Percentiles rank a stretch among this genome's conserved stretches.
These are phyloP conservation scores for Sesia bembeciformis DNA, from an alignment of 2,888 invertebrate genomes.

Conservation along the genomic window DNA sequence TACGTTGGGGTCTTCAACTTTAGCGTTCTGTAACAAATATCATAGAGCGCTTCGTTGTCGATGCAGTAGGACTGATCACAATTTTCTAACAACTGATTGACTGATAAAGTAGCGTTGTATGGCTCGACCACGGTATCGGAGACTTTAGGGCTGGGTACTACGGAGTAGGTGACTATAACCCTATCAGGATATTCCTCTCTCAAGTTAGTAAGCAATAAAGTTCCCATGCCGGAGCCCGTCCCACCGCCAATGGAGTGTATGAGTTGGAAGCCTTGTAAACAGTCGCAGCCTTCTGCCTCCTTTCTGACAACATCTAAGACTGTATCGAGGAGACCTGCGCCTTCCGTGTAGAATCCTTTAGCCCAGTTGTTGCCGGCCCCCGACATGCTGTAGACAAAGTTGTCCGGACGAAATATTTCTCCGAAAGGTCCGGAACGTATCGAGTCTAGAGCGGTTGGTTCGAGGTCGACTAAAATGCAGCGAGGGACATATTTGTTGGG, in stretches of 20 bases:
- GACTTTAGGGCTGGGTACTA: slow-evolving; percentile 82
- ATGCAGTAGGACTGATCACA: slow-evolving; percentile 78
- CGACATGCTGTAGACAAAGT: slow-evolving; percentile 76
- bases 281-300: slow-evolving; percentile 80
- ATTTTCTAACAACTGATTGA: slow-evolving; percentile 80
- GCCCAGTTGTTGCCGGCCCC: slow-evolving; percentile 77
- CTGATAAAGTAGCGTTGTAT: slow-evolving; percentile 81
- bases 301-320: slow-evolving; percentile 70
- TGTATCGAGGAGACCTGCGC: slow-evolving; percentile 76
- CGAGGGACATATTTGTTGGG: slow-evolving; percentile 48
- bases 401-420: slow-evolving; percentile 80
- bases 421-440: slow-evolving; percentile 78
- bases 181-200: slow-evolving; percentile 83
- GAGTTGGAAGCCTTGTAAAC: slow-evolving; percentile 77
- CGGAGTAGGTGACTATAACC: slow-evolving; percentile 79
- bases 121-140: slow-evolving; percentile 80
- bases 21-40: slow-evolving; percentile 84
- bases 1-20: slow-evolving; percentile 83
- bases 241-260: slow-evolving; percentile 82
- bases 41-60: slow-evolving; percentile 84
- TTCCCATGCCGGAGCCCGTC: slow-evolving; percentile 83
- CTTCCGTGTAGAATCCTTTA: slow-evolving; percentile 81
- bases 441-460: slow-evolving; percentile 74
- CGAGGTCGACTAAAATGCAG: slow-evolving; percentile 49
- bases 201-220: slow-evolving; percentile 78